Evolutionary conservation across 2,888 invertebrate species (phyloP), one percentile per base, ranked within the genome.

Genomic region (Calephelis perditalis): DNA sequence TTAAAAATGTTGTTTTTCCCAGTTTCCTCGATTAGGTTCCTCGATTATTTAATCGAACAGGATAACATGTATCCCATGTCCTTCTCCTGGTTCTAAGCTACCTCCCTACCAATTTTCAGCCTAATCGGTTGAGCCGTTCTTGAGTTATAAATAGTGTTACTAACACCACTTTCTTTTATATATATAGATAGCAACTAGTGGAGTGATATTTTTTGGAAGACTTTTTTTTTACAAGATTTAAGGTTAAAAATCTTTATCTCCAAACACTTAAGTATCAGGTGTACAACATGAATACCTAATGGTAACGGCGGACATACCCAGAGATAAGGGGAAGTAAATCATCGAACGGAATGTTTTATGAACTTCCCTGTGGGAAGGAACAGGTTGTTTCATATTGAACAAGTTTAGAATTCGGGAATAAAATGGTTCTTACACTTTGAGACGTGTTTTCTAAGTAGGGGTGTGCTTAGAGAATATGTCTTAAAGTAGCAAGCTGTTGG

Each of bases 271-370:
- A 81, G 87, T 85, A 85, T 84, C 86, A 86, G 86, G 86, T 86
- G 86, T 84, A 70, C 76, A 76, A 71, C 84, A 81, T 85, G 86
- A 49, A 49, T 49, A 49, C 15, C 49, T 49, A 49, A 49, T 26
- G 10, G 35, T 49, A 49, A 49, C 26, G 15, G 49, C 49, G 49
- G 49, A 49, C 49, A 49, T 26, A 49, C 49, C 49, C 15, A 49
- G 67, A 78, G 84, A 84, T 85, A 84, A 81, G 78, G 82, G 81
- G 68, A 75, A 67, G 77, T 89, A 88, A 88, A 89, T 89, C 87
- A 87, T 86, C 77, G 78, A 71, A 35, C 66, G 72, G 73, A 80
- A 79, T 79, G 77, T 82, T 82, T 77, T 75, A 78, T 78, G 75
- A 77, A 80, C 74, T 84, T 81, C 76, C 79, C 81, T 76, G 77